Base-by-base conservation (phyloP, 2,888 invertebrate genomes). In the Lasioglossum morio region DNA sequence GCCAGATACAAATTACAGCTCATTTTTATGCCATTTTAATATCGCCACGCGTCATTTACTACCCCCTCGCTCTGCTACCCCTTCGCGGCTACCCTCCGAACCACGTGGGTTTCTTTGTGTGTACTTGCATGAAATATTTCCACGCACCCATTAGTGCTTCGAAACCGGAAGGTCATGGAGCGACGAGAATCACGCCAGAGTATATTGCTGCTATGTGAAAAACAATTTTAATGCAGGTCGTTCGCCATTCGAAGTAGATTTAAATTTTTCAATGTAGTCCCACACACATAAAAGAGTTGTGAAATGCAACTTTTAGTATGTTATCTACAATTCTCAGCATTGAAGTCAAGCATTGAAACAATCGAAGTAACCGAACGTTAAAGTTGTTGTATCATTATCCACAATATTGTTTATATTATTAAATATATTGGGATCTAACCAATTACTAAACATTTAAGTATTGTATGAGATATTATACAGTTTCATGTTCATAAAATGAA, bases 11-110 rank as follows among this genome's bases (percentile, higher is more conserved):
- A 95, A 95, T 95, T 95, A 93, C 94, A 93, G 93, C 94, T 94
- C 95, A 95, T 95, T 95, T 95, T 95, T 95, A 95, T 94, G 94
- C 95, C 94, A 94, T 95, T 95, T 95, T 95, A 95, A 95, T 95
- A 95, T 95, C 94, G 92, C 94, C 93, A 94, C 94, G 94, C 94
- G 93, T 94, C 95, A 95, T 95, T 95, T 95, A 94, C 93, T 94
- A 93, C 93, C 93, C 93, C 92, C 91, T 81, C 90, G 92, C 93
- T 83, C 75, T 72, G 81, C 88, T 73, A 81, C 85, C 88, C 78
- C 75, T 79, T 79, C 69, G 43, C 40, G 80, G 37, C 69, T 66
- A 14, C 66, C 73, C 43, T 60, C 37, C 37, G 40, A 46, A 77
- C 84, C 63, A 70, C 77, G 79, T 70, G 81, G 77, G 72, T 83